Evolutionary conservation across 2,888 invertebrate species (phyloP), one percentile per base, ranked within the genome.

Genomic region (Melinaea marsaeus): DNA sequence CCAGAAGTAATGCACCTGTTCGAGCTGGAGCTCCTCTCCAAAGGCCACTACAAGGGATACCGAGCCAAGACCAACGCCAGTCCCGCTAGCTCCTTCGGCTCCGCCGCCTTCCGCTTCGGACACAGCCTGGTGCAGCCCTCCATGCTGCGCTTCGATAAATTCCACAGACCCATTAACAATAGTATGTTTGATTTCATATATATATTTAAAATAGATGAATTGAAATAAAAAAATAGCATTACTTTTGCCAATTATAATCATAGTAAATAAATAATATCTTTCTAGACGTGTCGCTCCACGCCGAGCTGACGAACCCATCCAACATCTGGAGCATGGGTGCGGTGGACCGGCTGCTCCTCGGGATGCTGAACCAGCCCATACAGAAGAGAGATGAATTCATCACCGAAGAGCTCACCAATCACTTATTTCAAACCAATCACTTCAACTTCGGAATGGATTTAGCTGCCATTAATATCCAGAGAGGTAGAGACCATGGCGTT

Each of bases 21-120:
- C 77, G 95, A 95, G 55, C 85, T 97, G 65, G 94, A 94, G 22
- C 86, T 95, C 0, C 79, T 91, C 60, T 88, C 86, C 59, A 92
- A 92, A 56, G 96, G 96, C 0, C 96, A 92, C 81, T 97, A 93
- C 78, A 88, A 92, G 3, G 93, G 93, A 5, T 96, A 96, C 79
- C 93, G 94, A 75, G 83, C 92, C 0, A 93, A 92, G 68, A 86
- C 93, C 2, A 95, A 96, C 85, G 94, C 96, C 0, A 93, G 93
- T 2, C 92, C 96, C 0, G 95, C 95, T 0, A 96, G 96, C 80
- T 92, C 94, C 0, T 97, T 97, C 83, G 93, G 95, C 0, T 93
- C 96, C 0, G 96, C 96, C 0, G 97, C 97, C 2, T 97, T 95
- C 82, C 92, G 97, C 33, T 97, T 97, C 80, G 97, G 97, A 0